Base-by-base conservation (phyloP, 2,888 invertebrate genomes). In the Andrena bicolor region DNA sequence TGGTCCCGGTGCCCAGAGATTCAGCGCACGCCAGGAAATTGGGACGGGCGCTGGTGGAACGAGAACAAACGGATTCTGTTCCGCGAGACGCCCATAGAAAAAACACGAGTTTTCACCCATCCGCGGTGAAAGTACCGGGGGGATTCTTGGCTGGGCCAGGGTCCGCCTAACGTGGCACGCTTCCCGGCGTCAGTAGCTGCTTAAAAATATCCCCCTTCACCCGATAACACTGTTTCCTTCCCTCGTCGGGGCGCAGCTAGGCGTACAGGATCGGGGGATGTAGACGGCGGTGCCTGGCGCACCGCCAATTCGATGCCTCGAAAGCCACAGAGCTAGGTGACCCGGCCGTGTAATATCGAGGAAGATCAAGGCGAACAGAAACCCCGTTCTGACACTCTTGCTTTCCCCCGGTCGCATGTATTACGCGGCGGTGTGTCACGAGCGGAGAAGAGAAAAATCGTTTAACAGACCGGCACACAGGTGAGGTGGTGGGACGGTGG, bases 341-440 rank as follows among this genome's bases (percentile, higher is more conserved):
- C 80, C 86, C 80, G 69, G 75, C 76, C 83, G 86, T 77, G 76
- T 83, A 83, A 87, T 68, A 74, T 83, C 77, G 74, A 56, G 79
- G 58, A 87, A 87, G 86, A 87, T 87, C 83, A 87, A 85, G 83
- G 83, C 83, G 73, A 79, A 69, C 68, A 41, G 68, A 35, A 58
- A 74, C 70, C 77, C 64, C 82, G 32, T 76, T 73, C 69, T 58
- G 73, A 41, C 73, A 69, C 76, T 76, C 78, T 78, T 72, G 72
- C 66, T 70, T 77, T 64, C 64, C 35, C 65, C n/a, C 81, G 73
- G 77, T 86, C 79, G 79, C 83, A 77, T 83, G 76, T 82, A 83
- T 86, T 86, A 85, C 66, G 41, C 51, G 53, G 32, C 20, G 60
- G 60, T 64, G 84, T 70, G 68, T 73, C 83, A 69, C 69, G 35